phyloP scores from a whole-genome alignment of 2,113 vertebrate genomes.

The Cathartes aura region DNA sequence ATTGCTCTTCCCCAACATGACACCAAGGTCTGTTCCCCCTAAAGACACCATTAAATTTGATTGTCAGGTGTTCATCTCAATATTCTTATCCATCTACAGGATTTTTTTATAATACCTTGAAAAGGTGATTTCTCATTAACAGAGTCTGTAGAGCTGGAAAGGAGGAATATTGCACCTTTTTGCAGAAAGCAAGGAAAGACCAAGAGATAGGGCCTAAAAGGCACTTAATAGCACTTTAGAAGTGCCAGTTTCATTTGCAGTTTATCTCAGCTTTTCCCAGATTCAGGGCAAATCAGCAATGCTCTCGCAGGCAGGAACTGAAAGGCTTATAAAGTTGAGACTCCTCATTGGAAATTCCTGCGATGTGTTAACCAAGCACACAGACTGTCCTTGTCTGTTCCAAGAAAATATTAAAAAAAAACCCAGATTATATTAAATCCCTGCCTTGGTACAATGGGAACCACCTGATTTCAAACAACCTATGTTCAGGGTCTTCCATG shows the following conservation, averaged over 20 bases:
- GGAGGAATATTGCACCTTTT: neutral
- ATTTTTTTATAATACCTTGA: neutral
- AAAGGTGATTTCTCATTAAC: neutral
- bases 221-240: neutral
- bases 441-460: neutral
- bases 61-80: neutral
- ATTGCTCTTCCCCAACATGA: neutral
- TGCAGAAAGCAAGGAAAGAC: neutral
- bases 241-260: neutral
- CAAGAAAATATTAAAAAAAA: neutral
- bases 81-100: neutral
- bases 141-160: neutral
- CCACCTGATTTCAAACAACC: neutral
- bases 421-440: neutral
- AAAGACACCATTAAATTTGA: neutral
- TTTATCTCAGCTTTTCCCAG: neutral
- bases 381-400: neutral
- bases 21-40: neutral
- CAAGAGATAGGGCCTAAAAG: neutral
- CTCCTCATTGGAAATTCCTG: neutral
- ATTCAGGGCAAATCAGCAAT: neutral
- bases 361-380: fast-evolving
- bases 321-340: neutral
- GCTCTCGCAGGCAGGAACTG: neutral
- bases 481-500: neutral